phyloP scores from a whole-genome alignment of 2,888 invertebrate species.

The Rhogogaster chlorosoma region DNA sequence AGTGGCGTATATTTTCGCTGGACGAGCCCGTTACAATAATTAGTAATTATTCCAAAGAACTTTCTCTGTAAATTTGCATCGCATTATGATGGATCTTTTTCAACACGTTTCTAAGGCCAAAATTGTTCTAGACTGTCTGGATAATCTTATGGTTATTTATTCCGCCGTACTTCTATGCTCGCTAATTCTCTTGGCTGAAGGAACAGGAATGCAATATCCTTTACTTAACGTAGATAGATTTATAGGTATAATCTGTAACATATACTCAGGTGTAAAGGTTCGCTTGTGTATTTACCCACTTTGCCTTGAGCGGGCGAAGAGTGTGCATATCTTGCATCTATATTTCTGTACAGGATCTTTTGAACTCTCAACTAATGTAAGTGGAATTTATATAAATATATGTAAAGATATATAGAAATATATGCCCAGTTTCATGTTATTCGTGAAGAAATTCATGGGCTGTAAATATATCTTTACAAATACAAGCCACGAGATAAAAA shows the following conservation, averaged over 20 bases:
- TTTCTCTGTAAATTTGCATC: background rate
- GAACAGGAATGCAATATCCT: conserved; percentile 21
- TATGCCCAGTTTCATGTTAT: background rate
- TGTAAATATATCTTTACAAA: too few species aligned
- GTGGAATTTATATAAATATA: background rate
- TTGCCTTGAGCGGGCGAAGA: background rate
- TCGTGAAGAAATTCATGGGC: background rate
- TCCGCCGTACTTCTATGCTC: background rate
- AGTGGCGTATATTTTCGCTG: background rate
- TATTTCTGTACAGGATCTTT: background rate
- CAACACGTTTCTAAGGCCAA: background rate
- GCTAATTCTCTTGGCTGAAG: background rate
- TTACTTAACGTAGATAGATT: conserved; percentile 1
- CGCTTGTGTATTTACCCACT: background rate
- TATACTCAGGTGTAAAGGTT: background rate
- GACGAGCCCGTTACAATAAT: background rate
- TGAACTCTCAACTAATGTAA: background rate
- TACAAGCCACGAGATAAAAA: too few species aligned
- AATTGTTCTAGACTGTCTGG: background rate
- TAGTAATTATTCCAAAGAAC: background rate
- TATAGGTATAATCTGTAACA: background rate
- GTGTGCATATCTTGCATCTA: background rate
- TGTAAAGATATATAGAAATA: background rate
- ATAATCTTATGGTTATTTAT: background rate
- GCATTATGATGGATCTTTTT: background rate